Evolutionary conservation across 2,797 vertebrate genomes (phyloP), one percentile per base, ranked within the genome.

Genomic region (Acipenser ruthenus): DNA sequence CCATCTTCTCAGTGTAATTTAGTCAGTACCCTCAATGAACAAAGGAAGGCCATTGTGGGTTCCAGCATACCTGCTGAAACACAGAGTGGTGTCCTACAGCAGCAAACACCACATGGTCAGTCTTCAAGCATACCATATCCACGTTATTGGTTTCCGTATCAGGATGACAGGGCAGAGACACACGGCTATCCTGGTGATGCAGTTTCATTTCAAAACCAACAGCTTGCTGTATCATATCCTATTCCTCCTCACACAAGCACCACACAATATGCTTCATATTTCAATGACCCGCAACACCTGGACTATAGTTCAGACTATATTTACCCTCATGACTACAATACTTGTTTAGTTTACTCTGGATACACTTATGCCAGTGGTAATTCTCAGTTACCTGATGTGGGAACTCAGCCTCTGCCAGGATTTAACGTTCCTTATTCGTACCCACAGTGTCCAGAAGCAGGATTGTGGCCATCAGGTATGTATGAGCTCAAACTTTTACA

Each of bases 271-370:
- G 53, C 60, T 3, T 49, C 63, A 56, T 5, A 65, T 37, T 64
- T 70, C 12, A 63, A 48, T 53, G 53, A 62, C 8, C 55, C 70
- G 13, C 50, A 68, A 49, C 63, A 67, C 7, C 60, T 75, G 61
- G 75, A 72, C 63, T 74, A 76, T 37, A 37, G 11, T 58, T 13
- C 55, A 8, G 55, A 3, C 11, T 13, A 6, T 58, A 58, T n/a
- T 1, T 58, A 58, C 55, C 12, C 9, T 11, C 6, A 6, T 10
- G 55, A 58, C 63, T 75, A 37, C 23, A 37, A 37, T 37, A 4
- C 78, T 15, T 79, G 68, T 62, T 76, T 79, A 65, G 51, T 79
- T 49, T 71, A 77, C 10, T 78, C 78, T 49, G 75, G 74, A n/a
- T 69, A 71, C 67, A 76, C 75, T 50, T 77, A 74, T 69, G 70